A percentile compares a stretch with the other conserved stretches of the same genome.
phyloP scores from a whole-genome alignment of 2,113 vertebrate genomes.

The Accipiter virgatus region DNA sequence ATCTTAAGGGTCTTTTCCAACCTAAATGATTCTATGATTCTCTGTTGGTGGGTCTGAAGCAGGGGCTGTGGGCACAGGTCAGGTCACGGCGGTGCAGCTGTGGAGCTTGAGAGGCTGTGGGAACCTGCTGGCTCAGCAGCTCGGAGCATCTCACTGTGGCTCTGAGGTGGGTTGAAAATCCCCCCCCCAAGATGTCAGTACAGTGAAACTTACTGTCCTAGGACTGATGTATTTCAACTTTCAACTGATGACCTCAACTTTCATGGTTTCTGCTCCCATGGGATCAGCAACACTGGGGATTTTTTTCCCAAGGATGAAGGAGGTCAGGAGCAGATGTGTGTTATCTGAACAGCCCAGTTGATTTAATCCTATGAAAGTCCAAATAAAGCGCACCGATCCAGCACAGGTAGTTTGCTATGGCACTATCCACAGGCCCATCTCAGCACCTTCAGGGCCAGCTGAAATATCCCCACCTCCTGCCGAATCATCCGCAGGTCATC shows the following conservation, averaged over 20 bases:
- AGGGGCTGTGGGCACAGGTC: background rate
- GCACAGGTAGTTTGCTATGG: background rate
- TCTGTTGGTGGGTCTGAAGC: background rate
- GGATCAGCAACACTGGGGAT: background rate
- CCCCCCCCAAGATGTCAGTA: background rate
- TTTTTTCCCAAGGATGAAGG: background rate
- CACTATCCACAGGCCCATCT: background rate
- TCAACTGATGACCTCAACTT: background rate
- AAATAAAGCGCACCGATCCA: background rate
- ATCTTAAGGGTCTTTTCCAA: background rate
- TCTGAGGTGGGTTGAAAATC: background rate
- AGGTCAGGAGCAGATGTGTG: background rate
- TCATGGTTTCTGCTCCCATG: background rate
- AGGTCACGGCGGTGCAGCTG: background rate
- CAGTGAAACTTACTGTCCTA: background rate
- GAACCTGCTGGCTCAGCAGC: background rate
- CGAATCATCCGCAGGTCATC: fast-evolving
- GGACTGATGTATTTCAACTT: background rate
- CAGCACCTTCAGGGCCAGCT: background rate
- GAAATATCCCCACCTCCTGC: background rate
- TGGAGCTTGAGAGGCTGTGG: background rate
- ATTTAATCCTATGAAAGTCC: background rate
- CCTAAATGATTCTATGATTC: background rate
- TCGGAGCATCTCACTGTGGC: background rate
- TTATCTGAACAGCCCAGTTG: background rate